A percentile compares a stretch with the other conserved stretches of the same genome.
These are phyloP conservation scores for Peromyscus leucopus DNA, from an alignment of 2,113 vertebrate species.

Conservation along the genomic window DNA sequence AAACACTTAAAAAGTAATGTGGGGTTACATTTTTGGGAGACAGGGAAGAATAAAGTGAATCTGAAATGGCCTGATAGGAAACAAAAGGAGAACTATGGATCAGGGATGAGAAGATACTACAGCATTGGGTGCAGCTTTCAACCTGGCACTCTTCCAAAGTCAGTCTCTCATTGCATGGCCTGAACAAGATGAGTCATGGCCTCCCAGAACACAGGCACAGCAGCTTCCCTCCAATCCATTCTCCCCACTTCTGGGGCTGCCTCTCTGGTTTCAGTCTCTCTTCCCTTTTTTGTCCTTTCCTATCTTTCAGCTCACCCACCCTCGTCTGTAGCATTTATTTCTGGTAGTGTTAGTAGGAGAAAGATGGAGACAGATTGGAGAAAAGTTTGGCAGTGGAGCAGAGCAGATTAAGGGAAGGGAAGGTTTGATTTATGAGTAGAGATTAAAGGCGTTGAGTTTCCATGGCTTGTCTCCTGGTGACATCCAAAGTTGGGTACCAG, in stretches of 20 bases:
- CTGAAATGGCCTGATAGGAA: background rate
- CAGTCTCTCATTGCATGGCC: background rate
- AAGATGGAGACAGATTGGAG: constrained; percentile 77
- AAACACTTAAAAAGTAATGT: constrained; percentile 5
- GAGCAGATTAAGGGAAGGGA: constrained; percentile 65
- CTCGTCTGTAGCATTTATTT: constrained; percentile 73
- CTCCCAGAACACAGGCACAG: background rate
- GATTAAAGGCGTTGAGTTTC: constrained; percentile 27
- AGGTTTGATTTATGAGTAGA: constrained; percentile 67
- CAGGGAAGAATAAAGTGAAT: background rate
- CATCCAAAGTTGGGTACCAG: background rate
- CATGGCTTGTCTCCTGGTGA: background rate
- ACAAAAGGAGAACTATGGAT: background rate
- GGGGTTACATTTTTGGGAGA: background rate
- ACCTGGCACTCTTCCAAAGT: fast-evolving
- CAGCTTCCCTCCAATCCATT: background rate
- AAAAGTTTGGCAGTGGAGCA: constrained; percentile 63
- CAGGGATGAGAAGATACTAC: background rate
- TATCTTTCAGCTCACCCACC: constrained; percentile 63
- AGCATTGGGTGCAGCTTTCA: fast-evolving
- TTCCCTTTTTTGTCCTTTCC: background rate
- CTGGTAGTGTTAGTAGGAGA: constrained; percentile 72
- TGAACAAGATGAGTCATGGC: fast-evolving
- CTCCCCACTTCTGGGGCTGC: background rate
- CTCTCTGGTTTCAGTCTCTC: background rate